Base-by-base conservation (phyloP, 1,140 invertebrate genomes). In the Coelopa frigida region DNA sequence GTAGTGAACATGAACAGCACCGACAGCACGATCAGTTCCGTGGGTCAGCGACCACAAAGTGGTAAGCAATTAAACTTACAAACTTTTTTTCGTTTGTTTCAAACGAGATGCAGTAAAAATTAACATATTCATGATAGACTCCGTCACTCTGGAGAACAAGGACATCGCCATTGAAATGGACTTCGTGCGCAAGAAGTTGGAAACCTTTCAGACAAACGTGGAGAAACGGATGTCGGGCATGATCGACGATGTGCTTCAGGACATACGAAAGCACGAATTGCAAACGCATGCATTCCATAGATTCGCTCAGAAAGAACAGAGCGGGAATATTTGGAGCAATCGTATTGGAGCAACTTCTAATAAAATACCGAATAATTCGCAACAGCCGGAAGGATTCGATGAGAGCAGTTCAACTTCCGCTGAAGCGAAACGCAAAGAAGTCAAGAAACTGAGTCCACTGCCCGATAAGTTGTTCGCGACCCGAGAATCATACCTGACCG, bases 401-500 rank as follows among this genome's bases (percentile, higher is more conserved):
- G n/a, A n/a, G n/a, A n/a, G n/a, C n/a, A n/a, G n/a, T n/a, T n/a
- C n/a, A n/a, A n/a, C n/a, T n/a, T n/a, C n/a, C n/a, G n/a, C n/a
- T n/a, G n/a, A n/a, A n/a, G n/a, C n/a, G n/a, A n/a, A n/a, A n/a
- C n/a, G n/a, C n/a, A n/a, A n/a, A n/a, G n/a, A n/a, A n/a, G n/a
- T 15, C 4, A 44, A 51, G 6, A 26, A 43, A 23, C 15, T 23
- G 23, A 29, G 35, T 17, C 24, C 35, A 33, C 21, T 47, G 33
- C 44, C 49, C 10, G 45, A 51, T 6, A 49, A 54, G 38, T 41
- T 81, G 43, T 92, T 89, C 61, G 56, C 77, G 5, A 55, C 72
- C 11, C 72, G 87, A 43, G 79, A 84, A 56, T 90, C 87, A 1
- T 68, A 84, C 14, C 70, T 91, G 46, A 92, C 87, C 2, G 83